phyloP scores from a whole-genome alignment of 2,797 vertebrate species.

The Ataeniobius toweri region DNA sequence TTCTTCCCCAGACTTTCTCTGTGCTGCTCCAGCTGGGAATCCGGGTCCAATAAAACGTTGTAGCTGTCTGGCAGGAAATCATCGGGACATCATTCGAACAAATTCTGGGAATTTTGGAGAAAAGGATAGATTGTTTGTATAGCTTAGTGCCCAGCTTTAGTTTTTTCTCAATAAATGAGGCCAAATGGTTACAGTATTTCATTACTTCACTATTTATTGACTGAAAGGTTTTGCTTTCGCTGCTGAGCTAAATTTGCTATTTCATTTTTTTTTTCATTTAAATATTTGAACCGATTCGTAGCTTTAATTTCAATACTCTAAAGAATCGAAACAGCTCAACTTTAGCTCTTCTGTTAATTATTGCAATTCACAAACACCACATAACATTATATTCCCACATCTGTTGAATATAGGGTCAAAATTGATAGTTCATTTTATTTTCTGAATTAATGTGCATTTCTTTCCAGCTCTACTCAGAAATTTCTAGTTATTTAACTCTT shows the following conservation, averaged over 20 bases:
- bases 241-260: background rate
- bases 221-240: background rate
- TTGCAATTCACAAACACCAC: too few species aligned
- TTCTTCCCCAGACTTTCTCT: slow-evolving; percentile 26
- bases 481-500: background rate
- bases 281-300: background rate
- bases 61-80: slow-evolving; percentile 55
- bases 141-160: too few species aligned
- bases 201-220: background rate
- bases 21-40: slow-evolving; percentile 9
- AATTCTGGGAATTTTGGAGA: slow-evolving; percentile 83
- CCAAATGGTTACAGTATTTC: background rate
- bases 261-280: background rate
- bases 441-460: background rate
- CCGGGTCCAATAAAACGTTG: slow-evolving; percentile 1
- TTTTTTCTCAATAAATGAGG: background rate
- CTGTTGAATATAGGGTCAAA: background rate
- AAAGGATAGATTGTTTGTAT: slow-evolving; percentile 12
- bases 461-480: background rate
- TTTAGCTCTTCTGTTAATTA: background rate
- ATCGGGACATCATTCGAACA: slow-evolving; percentile 98
- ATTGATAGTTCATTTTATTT: background rate
- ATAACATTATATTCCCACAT: background rate
- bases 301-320: background rate
- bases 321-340: background rate